phyloP scores from a whole-genome alignment of 1,140 invertebrate species.

The Fragariocoptes setiger region DNA sequence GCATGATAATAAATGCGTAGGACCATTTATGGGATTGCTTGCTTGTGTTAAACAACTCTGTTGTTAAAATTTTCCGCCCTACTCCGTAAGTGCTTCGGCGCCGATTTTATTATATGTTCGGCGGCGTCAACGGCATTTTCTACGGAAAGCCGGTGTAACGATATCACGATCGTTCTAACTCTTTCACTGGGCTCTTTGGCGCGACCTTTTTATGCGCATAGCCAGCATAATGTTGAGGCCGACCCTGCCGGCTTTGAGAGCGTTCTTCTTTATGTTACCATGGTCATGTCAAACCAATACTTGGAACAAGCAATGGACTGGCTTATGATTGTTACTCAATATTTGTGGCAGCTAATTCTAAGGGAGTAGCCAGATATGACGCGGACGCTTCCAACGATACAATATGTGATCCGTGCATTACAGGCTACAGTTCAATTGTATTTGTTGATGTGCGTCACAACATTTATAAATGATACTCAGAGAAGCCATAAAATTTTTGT shows the following conservation, averaged over 20 bases:
- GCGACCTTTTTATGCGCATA: slow-evolving; percentile 21
- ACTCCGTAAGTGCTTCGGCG: no score
- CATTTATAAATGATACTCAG: slow-evolving; percentile 48
- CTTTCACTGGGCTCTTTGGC: neutral
- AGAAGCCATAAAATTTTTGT: slow-evolving; percentile 17
- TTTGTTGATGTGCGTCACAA: slow-evolving; percentile 51
- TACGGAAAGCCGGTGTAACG: no score
- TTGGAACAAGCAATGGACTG: slow-evolving; percentile 64
- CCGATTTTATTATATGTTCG: no score
- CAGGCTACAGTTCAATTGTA: slow-evolving; percentile 51
- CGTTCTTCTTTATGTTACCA: slow-evolving; percentile 32
- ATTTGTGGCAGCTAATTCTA: slow-evolving; percentile 55
- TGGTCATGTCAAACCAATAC: slow-evolving; percentile 43
- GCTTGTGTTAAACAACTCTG: no score
- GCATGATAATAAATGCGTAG: no score
- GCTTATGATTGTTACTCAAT: slow-evolving; percentile 65
- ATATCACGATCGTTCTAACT: neutral
- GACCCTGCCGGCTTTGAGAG: slow-evolving; percentile 40
- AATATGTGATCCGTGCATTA: slow-evolving; percentile 66
- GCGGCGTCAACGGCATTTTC: no score
- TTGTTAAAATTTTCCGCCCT: no score
- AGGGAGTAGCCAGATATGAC: slow-evolving; percentile 28
- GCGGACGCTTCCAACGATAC: slow-evolving; percentile 23
- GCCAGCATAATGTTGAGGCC: slow-evolving; percentile 55
- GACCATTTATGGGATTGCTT: no score